A percentile compares a stretch with the other conserved stretches of the same genome.
Conservation (phyloP, 37 sponge, comb jelly and placozoan species). For the Geodia barretti region DNA sequence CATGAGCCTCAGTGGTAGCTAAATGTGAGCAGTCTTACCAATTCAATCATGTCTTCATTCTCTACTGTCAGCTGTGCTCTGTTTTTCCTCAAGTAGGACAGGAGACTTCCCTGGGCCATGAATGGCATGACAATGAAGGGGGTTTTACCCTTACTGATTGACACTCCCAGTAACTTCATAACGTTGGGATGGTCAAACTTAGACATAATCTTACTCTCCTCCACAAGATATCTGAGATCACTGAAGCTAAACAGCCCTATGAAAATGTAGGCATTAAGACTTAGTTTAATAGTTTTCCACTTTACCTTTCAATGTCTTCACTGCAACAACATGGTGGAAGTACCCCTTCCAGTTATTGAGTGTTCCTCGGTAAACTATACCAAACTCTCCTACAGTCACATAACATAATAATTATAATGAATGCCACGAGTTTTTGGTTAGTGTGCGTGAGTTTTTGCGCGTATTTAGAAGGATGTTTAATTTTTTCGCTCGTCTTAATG, state of each 20-base stretch:
- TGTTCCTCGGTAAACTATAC: not conserved
- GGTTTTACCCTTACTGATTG: not conserved
- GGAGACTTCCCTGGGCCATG: slow-evolving; percentile 8
- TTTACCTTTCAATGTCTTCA: slow-evolving; percentile 8
- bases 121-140: slow-evolving; percentile 7
- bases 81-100: not conserved
- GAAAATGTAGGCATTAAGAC: not conserved
- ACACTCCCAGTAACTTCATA: slow-evolving; percentile 4
- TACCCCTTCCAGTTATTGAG: not conserved
- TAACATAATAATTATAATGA: too few relatives aligned
- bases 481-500: too few relatives aligned
- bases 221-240: not conserved
- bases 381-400: slow-evolving; percentile 20
- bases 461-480: too few relatives aligned
- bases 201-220: not conserved
- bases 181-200: slow-evolving; percentile 13
- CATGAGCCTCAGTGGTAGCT: too few relatives aligned
- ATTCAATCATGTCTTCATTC: not conserved
- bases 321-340: not conserved
- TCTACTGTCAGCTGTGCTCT: not conserved
- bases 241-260: not conserved
- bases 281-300: not conserved
- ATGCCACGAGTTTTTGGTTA: too few relatives aligned
- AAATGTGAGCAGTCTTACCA: too few relatives aligned
- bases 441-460: too few relatives aligned